Percentiles rank a stretch among this genome's conserved stretches.
Conservation (phyloP, 1,140 invertebrate genomes). For the Thaumatotibia leucotreta region DNA sequence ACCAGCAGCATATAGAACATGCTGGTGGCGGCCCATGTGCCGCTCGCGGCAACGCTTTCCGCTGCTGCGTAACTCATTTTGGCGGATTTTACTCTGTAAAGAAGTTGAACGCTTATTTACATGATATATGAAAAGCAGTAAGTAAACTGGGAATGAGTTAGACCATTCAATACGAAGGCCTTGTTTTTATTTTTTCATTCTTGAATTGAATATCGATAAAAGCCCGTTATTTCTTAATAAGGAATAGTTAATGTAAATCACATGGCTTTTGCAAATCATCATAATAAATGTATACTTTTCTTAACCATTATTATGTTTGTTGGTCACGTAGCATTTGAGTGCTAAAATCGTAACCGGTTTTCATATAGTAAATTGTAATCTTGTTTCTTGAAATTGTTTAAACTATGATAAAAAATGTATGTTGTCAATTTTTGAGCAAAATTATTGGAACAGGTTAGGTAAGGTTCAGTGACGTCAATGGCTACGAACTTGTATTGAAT, state of each 20-base stretch:
- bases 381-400: background rate
- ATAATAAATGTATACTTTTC: too few relatives aligned
- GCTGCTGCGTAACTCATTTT: constrained; percentile 58
- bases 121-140: too few relatives aligned
- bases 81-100: constrained; percentile 14
- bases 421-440: background rate
- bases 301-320: too few relatives aligned
- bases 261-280: too few relatives aligned
- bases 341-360: background rate
- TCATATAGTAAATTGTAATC: background rate
- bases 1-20: constrained; percentile 83
- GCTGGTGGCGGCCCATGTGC: constrained; percentile 72
- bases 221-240: too few relatives aligned
- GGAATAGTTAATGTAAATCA: too few relatives aligned
- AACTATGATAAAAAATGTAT: background rate
- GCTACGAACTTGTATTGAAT: background rate
- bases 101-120: too few relatives aligned
- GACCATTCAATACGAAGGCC: too few relatives aligned
- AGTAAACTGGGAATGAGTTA: too few relatives aligned
- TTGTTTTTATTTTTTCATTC: too few relatives aligned
- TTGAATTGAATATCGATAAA: too few relatives aligned
- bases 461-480: background rate
- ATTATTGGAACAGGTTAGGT: constrained; percentile 1
- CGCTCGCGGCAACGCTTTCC: constrained; percentile 46
- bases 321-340: background rate